These are phyloP conservation scores for Centropus bengalensis DNA, from an alignment of 2,113 vertebrate species.

Conservation along the genomic window DNA sequence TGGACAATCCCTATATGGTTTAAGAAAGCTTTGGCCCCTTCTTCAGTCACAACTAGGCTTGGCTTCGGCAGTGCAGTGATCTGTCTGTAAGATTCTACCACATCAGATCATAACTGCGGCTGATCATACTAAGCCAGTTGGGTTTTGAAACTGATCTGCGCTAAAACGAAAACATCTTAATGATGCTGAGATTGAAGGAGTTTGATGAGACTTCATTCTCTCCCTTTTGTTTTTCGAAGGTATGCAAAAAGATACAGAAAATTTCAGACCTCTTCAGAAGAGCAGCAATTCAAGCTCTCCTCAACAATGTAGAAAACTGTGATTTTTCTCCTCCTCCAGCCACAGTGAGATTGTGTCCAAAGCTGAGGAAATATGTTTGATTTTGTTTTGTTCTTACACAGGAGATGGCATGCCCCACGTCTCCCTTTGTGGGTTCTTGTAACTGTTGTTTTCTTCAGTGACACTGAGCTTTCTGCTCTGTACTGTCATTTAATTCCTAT, in stretches of 20 bases:
- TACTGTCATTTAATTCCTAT: constrained; percentile 76
- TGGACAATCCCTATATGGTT: not conserved
- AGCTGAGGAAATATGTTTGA: not conserved
- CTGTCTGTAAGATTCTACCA: not conserved
- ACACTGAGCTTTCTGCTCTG: constrained; percentile 64
- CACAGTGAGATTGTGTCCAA: not conserved
- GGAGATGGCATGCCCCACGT: constrained; percentile 60
- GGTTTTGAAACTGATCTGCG: not conserved
- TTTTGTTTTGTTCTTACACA: constrained; percentile 64
- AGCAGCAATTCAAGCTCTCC: not conserved
- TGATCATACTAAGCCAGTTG: not conserved
- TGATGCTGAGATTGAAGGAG: not conserved
- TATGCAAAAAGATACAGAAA: not conserved
- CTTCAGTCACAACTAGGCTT: not conserved
- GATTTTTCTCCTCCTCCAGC: constrained; percentile 42
- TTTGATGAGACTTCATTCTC: not conserved
- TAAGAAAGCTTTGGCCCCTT: not conserved
- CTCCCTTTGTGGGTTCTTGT: constrained; percentile 67
- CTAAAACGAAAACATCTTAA: not conserved
- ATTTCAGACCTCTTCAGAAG: not conserved
- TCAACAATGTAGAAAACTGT: constrained; percentile 33
- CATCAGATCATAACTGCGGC: not conserved
- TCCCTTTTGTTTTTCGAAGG: not conserved
- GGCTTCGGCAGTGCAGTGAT: not conserved
- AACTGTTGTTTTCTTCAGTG: constrained; percentile 70